phyloP scores from a whole-genome alignment of 2,113 vertebrate species.

The Puntigrus tetrazona region DNA sequence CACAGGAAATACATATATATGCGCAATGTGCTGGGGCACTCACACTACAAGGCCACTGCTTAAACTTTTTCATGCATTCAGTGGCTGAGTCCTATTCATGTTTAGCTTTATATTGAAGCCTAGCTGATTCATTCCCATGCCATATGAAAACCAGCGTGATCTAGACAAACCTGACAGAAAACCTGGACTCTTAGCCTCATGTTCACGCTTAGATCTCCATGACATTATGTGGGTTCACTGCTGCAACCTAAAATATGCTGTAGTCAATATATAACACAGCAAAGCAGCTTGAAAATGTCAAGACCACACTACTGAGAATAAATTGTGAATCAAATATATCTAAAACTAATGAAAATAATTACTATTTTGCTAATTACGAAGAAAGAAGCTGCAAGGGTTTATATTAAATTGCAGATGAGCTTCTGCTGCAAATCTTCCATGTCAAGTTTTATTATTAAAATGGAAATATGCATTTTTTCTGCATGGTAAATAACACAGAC shows the following conservation, averaged over 20 bases:
- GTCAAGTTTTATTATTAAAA: not conserved
- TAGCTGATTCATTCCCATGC: not conserved
- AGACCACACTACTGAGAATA: not conserved
- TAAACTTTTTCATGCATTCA: not conserved
- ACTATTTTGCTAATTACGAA: not conserved
- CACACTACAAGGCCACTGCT: not conserved
- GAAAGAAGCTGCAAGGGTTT: not conserved
- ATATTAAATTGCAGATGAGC: not conserved
- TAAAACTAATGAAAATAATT: not conserved
- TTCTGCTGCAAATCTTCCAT: not conserved
- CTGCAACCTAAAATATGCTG: not conserved
- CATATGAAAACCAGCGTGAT: not conserved
- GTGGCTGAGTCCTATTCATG: not conserved
- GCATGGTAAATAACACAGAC: not conserved
- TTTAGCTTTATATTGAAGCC: not conserved
- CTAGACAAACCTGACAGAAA: not conserved
- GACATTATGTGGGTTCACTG: constrained; percentile 2
- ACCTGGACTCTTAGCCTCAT: not conserved
- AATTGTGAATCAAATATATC: not conserved
- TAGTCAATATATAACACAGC: not conserved
- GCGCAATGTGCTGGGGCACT: not conserved
- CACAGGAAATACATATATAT: not conserved
- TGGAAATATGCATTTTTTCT: not conserved
- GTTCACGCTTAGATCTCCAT: not conserved
- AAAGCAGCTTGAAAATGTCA: constrained; percentile 1